Percentiles rank a stretch among this genome's conserved stretches.
Evolutionary conservation across 2,888 invertebrate genomes (phyloP).

Genomic region (Diploptera punctata): DNA sequence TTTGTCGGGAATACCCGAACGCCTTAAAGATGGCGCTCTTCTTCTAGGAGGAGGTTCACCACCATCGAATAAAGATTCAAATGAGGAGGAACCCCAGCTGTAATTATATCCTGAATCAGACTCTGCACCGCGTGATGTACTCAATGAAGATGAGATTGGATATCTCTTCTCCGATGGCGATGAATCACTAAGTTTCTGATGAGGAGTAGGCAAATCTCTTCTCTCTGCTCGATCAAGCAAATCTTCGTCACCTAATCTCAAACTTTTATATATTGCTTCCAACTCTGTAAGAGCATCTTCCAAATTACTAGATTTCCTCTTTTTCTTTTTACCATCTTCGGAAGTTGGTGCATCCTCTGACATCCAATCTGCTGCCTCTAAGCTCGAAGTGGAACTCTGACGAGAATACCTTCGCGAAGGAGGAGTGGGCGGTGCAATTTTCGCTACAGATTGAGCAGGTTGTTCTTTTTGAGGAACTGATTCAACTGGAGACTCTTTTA

Average conservation of each 20-base stretch:
- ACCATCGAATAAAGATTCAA: slow-evolving; percentile 32
- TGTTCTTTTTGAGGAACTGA: not conserved
- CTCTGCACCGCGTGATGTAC: slow-evolving; percentile 50
- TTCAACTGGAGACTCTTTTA: not conserved
- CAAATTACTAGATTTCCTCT: slow-evolving; percentile 70
- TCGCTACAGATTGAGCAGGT: not conserved
- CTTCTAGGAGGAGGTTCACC: slow-evolving; percentile 38
- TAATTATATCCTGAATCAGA: slow-evolving; percentile 56
- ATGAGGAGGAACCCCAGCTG: slow-evolving; percentile 45
- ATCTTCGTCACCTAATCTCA: slow-evolving; percentile 85
- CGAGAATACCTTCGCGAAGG: slow-evolving; percentile 51
- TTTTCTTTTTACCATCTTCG: slow-evolving; percentile 49
- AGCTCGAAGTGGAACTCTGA: slow-evolving; percentile 45
- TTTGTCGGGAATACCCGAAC: slow-evolving; percentile 66
- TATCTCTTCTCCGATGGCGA: slow-evolving; percentile 28
- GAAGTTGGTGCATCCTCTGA: slow-evolving; percentile 47
- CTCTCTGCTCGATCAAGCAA: slow-evolving; percentile 80
- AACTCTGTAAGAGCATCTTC: slow-evolving; percentile 89
- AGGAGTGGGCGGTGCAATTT: slow-evolving; percentile 47
- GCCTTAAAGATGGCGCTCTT: slow-evolving; percentile 49
- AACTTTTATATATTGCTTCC: slow-evolving; percentile 89
- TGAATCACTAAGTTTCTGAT: slow-evolving; percentile 33
- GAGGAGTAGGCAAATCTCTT: slow-evolving; percentile 61
- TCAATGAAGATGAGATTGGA: not conserved
- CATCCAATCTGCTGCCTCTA: slow-evolving; percentile 46